Evolutionary conservation across 2,113 vertebrate species (phyloP).

Genomic region (Deroptyus accipitrinus): DNA sequence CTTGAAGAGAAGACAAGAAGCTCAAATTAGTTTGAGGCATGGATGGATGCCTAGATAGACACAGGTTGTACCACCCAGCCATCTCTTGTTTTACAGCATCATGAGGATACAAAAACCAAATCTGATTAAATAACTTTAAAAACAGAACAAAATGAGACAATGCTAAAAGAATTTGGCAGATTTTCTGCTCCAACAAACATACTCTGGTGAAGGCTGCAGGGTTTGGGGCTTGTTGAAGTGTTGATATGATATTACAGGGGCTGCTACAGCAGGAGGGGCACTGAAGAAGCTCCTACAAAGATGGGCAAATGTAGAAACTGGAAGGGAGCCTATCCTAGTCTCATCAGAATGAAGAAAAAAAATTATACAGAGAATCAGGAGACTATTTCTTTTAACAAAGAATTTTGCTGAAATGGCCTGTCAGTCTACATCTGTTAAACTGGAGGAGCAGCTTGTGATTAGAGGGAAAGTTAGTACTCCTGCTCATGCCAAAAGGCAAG

Average conservation of each 20-base stretch:
- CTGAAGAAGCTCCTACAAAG: background rate
- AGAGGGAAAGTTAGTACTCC: background rate
- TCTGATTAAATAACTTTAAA: background rate
- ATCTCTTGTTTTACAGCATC: background rate
- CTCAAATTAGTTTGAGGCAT: background rate
- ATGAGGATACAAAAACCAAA: background rate
- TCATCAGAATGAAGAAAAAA: background rate
- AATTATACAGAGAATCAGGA: background rate
- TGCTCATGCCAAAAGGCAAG: background rate
- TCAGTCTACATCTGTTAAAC: background rate
- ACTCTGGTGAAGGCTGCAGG: background rate
- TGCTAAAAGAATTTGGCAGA: background rate
- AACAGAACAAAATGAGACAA: background rate
- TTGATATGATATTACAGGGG: background rate
- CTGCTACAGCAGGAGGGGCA: background rate
- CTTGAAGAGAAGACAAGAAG: background rate
- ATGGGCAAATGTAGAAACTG: background rate
- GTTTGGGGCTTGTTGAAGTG: background rate
- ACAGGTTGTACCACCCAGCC: background rate
- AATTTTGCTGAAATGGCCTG: background rate
- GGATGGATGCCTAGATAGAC: background rate
- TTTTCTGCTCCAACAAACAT: background rate
- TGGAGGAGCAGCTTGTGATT: background rate
- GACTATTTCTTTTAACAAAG: background rate
- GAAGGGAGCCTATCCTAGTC: background rate